Percentiles rank a stretch among this genome's conserved stretches.
Evolutionary conservation across 2,113 vertebrate species (phyloP).

Genomic region (Polyodon spathula): DNA sequence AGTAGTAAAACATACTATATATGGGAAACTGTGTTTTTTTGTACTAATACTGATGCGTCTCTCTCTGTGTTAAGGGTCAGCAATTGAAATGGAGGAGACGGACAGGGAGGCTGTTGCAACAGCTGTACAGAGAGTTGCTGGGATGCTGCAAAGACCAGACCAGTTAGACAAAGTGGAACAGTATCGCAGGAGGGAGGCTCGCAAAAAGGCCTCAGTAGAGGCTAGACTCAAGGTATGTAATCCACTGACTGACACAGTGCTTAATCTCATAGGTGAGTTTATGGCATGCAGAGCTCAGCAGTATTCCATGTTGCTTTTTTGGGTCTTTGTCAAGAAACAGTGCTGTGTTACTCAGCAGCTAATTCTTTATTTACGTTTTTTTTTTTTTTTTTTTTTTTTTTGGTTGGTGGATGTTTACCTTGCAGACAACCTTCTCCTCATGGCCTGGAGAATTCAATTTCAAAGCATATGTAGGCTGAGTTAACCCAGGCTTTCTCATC

Average conservation of each 20-base stretch:
- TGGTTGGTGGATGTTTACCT: no score
- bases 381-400: no score
- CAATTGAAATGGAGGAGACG: slow-evolving; percentile 77
- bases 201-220: slow-evolving; percentile 95
- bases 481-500: slow-evolving; percentile 1
- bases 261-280: no score
- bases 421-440: no score
- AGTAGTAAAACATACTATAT: no score
- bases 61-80: not conserved
- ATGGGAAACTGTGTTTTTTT: no score
- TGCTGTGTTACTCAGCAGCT: no score
- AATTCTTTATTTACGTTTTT: no score
- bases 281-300: no score
- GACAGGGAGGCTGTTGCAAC: slow-evolving; percentile 86
- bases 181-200: slow-evolving; percentile 84
- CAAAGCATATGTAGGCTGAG: slow-evolving; percentile 7
- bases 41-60: not conserved
- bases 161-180: slow-evolving; percentile 97
- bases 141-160: slow-evolving; percentile 93
- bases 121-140: slow-evolving; percentile 88
- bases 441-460: slow-evolving; percentile 11
- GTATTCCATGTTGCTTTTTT: no score
- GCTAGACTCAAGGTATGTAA: slow-evolving; percentile 77
- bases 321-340: no score
- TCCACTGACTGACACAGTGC: not conserved